A percentile compares a stretch with the other conserved stretches of the same genome.
Conservation (phyloP, 64 coral and sea anemone species). For the Astreopora myriophthalma region DNA sequence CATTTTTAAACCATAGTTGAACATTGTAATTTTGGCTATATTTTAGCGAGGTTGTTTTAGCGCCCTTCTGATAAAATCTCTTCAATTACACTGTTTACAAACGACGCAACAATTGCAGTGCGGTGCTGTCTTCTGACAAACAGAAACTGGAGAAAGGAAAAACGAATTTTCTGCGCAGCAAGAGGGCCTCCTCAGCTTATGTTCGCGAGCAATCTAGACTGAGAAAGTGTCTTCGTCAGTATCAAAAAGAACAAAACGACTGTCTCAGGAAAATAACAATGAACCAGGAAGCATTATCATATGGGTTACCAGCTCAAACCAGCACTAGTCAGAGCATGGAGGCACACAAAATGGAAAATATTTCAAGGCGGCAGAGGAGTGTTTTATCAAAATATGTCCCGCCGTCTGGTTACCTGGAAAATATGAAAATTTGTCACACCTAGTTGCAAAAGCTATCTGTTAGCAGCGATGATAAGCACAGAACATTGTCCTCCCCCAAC, state of each 20-base stretch:
- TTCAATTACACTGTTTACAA: neutral
- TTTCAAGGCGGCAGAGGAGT: neutral
- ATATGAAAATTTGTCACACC: neutral
- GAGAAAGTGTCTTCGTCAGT: neutral
- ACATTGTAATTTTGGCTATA: too few relatives aligned
- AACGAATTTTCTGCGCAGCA: neutral
- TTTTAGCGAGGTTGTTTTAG: too few relatives aligned
- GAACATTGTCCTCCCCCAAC: neutral
- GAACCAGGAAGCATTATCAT: neutral
- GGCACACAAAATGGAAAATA: neutral
- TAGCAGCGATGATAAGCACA: neutral
- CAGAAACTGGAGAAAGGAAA: conserved; percentile 1
- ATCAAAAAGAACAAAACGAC: conserved; percentile 5
- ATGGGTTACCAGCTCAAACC: neutral
- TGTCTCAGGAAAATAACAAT: neutral
- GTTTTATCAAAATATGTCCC: neutral
- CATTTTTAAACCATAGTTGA: too few relatives aligned
- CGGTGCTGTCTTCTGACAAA: neutral
- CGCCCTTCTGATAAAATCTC: too few relatives aligned
- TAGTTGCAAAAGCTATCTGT: neutral
- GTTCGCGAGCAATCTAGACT: conserved; percentile 4
- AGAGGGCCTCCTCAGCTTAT: neutral
- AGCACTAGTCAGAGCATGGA: neutral
- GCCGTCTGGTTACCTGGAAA: too few relatives aligned
- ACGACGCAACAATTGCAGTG: neutral